Evolutionary conservation across 2,888 invertebrate species (phyloP), one percentile per base, ranked within the genome.

Genomic region (Dryococelus australis): DNA sequence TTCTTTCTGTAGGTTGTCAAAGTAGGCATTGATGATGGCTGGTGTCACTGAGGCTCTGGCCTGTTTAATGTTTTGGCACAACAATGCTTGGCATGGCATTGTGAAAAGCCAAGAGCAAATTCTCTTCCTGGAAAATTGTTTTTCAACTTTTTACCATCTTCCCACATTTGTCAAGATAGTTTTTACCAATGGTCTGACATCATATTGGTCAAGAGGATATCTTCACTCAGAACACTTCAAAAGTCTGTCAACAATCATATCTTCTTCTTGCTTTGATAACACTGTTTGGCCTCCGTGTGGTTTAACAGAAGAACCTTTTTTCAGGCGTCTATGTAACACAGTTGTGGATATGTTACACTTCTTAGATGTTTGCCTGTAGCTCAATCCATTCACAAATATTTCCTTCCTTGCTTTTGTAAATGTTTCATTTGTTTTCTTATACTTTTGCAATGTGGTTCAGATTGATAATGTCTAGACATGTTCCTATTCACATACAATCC

Each of bases 1-100:
- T 20, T 87, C 86, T 26, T 86, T 87, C 87, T 89, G 88, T 27
- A 9, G 4, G 47, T 85, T 16, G 26, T 85, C 85, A 47, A 85
- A 43, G 47, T 85, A 85, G 27, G 27, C 47, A 47, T 43, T 35
- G 16, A 85, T 47, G 47, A 47, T 47, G 43, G 47, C 43, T 43
- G 85, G 24, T 47, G 85, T 13, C 16, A 47, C 85, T 43, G 43
- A 43, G 47, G 85, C 85, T 85, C n/a, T 43, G 85, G 47, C 43
- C 24, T 47, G 47, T 85, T 47, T 47, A 43, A 89, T 88, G 86
- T 85, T 43, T n/a, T 85, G 86, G 84, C 84, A 86, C 24, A 81
- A 28, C 35, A 47, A 12, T 85, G 43, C 43, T 85, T 47, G 43
- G 43, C n/a, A 47, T 85, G 47, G 43, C 85, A 24, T 47, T 85